Percentiles rank a stretch among this genome's conserved stretches.
Evolutionary conservation across 2,888 invertebrate genomes (phyloP).

Genomic region (Trilocha varians): DNA sequence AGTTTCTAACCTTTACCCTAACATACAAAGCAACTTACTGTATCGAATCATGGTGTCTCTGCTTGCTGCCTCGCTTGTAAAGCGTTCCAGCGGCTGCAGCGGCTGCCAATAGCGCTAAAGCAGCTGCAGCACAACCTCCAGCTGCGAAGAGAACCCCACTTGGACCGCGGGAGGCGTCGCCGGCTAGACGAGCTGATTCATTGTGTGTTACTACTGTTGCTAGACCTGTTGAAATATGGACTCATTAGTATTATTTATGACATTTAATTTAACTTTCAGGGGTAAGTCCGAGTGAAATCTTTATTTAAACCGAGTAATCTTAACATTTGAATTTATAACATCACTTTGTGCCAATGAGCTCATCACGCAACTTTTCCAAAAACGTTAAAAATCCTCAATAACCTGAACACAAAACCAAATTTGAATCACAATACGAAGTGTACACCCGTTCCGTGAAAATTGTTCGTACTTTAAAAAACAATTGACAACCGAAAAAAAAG

Average conservation of each 20-base stretch:
- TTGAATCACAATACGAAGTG: not conserved
- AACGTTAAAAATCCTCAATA: too few relatives aligned
- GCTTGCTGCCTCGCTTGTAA: constrained; percentile 78
- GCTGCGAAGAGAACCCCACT: constrained; percentile 84
- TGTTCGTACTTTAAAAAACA: not conserved
- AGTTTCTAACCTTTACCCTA: not conserved
- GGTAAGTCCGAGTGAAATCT: too few relatives aligned
- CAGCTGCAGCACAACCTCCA: constrained; percentile 85
- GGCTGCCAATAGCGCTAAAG: constrained; percentile 76
- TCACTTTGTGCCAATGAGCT: too few relatives aligned
- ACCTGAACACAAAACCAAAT: not conserved
- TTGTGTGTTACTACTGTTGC: constrained; percentile 76
- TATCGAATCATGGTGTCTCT: constrained; percentile 77
- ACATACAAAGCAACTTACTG: constrained; percentile 61
- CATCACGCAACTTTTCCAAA: too few relatives aligned
- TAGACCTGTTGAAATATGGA: constrained; percentile 33
- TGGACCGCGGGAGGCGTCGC: constrained; percentile 76
- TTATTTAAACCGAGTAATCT: too few relatives aligned
- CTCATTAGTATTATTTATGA: too few relatives aligned
- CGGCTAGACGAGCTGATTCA: constrained; percentile 80
- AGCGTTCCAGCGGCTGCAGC: constrained; percentile 79
- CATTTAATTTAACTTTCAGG: too few relatives aligned
- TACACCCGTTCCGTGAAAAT: not conserved
- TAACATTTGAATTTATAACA: too few relatives aligned
- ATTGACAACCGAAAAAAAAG: constrained; percentile 9